Conservation (phyloP, 2,797 vertebrate genomes). For the Ceryle rudis region DNA sequence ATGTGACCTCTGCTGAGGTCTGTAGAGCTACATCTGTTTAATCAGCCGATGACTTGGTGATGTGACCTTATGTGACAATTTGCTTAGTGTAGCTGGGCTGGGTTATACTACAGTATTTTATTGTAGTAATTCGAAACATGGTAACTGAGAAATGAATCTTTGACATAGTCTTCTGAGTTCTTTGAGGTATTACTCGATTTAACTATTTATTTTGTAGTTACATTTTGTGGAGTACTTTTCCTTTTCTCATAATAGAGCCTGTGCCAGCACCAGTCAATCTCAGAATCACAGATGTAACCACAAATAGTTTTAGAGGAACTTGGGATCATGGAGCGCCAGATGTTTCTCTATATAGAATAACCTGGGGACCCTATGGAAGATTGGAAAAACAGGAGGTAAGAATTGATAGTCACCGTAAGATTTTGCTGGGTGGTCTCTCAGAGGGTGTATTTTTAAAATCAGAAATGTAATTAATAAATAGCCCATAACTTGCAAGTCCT, state of each 20-base stretch:
- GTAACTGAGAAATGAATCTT: background rate
- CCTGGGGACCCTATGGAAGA: constrained; percentile 85
- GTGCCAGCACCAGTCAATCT: constrained; percentile 93
- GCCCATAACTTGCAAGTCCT: background rate
- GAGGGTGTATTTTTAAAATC: background rate
- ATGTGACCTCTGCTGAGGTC: background rate
- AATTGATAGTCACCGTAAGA: background rate
- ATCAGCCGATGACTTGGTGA: background rate
- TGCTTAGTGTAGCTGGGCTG: background rate
- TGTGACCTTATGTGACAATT: background rate
- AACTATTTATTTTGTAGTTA: background rate
- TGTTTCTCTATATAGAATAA: constrained; percentile 90
- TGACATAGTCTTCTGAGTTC: background rate
- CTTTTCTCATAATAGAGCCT: constrained; percentile 79
- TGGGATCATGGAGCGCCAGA: constrained; percentile 95
- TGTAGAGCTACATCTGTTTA: background rate
- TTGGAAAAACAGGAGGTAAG: constrained; percentile 79
- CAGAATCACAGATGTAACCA: constrained; percentile 86
- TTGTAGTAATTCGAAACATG: background rate
- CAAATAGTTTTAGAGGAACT: constrained; percentile 88
- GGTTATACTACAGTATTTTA: background rate
- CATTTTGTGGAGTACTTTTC: background rate
- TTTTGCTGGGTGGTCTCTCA: background rate
- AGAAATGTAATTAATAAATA: background rate
- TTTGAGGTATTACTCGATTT: background rate